Base-by-base conservation (phyloP, 2,888 invertebrate species). In the Andricus quercusramuli region DNA sequence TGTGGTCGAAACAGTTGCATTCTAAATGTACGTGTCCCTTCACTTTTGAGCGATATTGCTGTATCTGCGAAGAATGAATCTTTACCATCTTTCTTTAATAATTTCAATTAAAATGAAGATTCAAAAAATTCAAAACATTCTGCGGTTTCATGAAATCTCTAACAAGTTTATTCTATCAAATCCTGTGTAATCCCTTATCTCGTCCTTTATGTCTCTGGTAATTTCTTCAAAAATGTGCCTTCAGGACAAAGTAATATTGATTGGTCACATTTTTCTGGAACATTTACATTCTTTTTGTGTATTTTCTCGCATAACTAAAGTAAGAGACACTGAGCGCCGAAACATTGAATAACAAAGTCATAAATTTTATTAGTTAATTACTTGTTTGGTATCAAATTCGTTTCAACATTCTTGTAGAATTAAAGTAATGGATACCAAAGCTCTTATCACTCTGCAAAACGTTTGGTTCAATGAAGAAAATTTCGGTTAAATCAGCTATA, bases 1-100 rank as follows among this genome's bases (percentile, higher is more conserved):
- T 82, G 78, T 82, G 80, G 83, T 82, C 81, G 82, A 83, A 82
- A 83, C 80, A 78, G 83, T 80, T 83, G 82, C 64, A 66, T 77
- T 80, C 9, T 65, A 79, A 81, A 76, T 79, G 79, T 80, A 82
- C 82, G 85, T 82, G 83, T 79, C 78, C 83, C 85, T 85, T 83
- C 82, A 83, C 81, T 82, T 83, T 47, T 78, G 67, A 56, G 78
- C 81, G 80, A 82, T 82, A 83, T 83, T 81, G 11, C 41, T 22
- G 11, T 44, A 22, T 77, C 15, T 41, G 37, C 22, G 51, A 5
- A 32, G 9, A 70, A 70, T 68, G 25, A 68, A 29, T 68, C 25
- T 68, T 44, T 47, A 44, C 47, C 68, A 51, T 17, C 32, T 20
- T 44, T 74, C 51, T 9, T 70, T 47, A 11, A 20, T 3, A 29